These are phyloP conservation scores for Drosophila repletoides DNA, from an alignment of 1,140 invertebrate genomes.

Conservation along the genomic window DNA sequence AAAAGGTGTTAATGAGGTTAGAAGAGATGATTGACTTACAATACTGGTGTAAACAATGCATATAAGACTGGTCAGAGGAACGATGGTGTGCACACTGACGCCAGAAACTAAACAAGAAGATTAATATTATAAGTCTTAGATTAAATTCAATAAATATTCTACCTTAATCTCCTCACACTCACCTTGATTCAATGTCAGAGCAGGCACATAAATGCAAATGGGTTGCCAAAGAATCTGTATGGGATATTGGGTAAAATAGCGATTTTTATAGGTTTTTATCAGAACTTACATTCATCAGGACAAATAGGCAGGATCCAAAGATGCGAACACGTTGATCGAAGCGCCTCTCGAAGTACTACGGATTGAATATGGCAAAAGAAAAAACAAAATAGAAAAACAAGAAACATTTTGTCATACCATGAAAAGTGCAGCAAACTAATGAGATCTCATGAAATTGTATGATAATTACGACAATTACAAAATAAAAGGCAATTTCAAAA, in stretches of 20 bases:
- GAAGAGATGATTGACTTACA: conserved; percentile 83
- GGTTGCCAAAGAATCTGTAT: conserved; percentile 85
- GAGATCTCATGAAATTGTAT: too few species aligned
- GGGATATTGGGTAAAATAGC: too few species aligned
- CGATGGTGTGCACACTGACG: conserved; percentile 87
- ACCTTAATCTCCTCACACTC: too few species aligned
- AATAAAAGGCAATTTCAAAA: conserved; percentile 1
- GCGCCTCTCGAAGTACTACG: conserved; percentile 90
- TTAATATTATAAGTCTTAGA: too few species aligned
- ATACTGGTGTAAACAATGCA: conserved; percentile 92
- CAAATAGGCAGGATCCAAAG: conserved; percentile 88
- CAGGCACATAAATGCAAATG: conserved; percentile 92
- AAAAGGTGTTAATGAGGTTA: not conserved
- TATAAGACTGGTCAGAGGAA: conserved; percentile 87
- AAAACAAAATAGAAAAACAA: conserved; percentile 16
- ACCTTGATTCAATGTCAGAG: conserved; percentile 90
- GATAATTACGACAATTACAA: not conserved
- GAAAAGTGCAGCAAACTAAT: conserved; percentile 13
- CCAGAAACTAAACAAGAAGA: conserved; percentile 85
- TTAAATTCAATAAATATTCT: too few species aligned
- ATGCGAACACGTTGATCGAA: conserved; percentile 88
- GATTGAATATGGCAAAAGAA: conserved; percentile 23
- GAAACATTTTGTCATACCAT: not conserved
- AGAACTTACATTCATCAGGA: conserved; percentile 86
- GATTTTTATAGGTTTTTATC: not conserved